Base-by-base conservation (phyloP, 2,797 vertebrate species). In the Pangasius sanitwongsei region DNA sequence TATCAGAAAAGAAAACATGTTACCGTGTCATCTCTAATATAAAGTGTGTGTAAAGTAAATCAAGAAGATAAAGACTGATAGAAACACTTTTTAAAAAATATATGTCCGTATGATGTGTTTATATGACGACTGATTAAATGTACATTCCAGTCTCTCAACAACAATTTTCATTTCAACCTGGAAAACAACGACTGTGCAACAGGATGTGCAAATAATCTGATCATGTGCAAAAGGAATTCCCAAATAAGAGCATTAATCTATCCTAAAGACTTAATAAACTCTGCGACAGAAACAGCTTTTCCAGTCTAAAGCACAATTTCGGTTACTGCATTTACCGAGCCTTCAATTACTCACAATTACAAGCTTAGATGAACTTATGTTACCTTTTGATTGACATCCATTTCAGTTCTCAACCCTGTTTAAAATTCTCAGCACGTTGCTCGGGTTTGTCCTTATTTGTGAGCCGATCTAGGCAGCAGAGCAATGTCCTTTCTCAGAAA, bases 341-440 rank as follows among this genome's bases (percentile, higher is more conserved):
- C 34, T 57, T 4, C n/a, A 69, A 44, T 63, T 59, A 74, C n/a
- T 6, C 20, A 3, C 34, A 37, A 82, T 13, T 37, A 11, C 59
- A 78, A 80, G 28, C 72, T 1, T 57, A 85, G 31, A 87, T 77
- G 80, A 82, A 82, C 80, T 41, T 23, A 59, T 59, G 55, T 83
- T 16, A 83, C 81, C 23, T 63, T 53, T 77, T 50, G 82, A 75
- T 53, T 28, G 59, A 28, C 69, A 63, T 31, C 15, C 6, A 34
- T 34, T 88, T 25, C 67, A 59, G 59, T 53, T 80, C 57, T 80
- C 6, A 34, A 77, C 44, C n/a, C 44, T 61, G 81, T 31, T 85
- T 63, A 83, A 61, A 69, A 61, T 69, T 83, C 78, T 37, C 25
- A 5, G 37, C 80, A n/a, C 28, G 86, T 48, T 50, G n/a, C 31